Conservation (phyloP, 1,140 invertebrate species). For the Dinoponera quadriceps region DNA sequence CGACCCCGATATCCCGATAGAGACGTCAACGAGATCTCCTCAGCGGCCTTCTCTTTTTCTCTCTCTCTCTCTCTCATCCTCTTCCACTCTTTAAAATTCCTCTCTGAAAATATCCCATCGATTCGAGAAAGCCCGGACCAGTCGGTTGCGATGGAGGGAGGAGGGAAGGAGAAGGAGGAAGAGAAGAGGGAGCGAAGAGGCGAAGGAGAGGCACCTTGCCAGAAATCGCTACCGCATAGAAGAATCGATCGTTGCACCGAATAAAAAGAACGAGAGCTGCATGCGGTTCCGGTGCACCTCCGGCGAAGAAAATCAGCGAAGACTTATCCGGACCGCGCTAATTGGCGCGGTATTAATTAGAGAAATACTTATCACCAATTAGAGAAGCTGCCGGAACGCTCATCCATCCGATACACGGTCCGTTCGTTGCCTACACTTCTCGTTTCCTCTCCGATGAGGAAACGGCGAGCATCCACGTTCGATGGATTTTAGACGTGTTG, state of each 20-base stretch:
- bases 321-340: conserved; percentile 5
- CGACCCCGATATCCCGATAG: too few species aligned
- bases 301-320: too few species aligned
- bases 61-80: neutral
- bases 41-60: too few species aligned
- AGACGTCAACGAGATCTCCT: too few species aligned
- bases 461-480: too few species aligned
- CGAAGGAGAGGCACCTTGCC: conserved; percentile 16
- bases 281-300: neutral
- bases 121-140: conserved; percentile 2
- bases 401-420: too few species aligned
- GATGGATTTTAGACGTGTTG: too few species aligned
- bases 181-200: neutral
- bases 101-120: conserved; percentile 38
- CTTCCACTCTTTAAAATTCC: neutral
- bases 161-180: neutral
- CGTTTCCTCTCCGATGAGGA: too few species aligned
- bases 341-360: conserved; percentile 43
- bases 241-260: conserved; percentile 22
- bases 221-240: conserved; percentile 5
- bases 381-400: neutral
- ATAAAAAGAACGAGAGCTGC: neutral
- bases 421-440: too few species aligned
- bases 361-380: conserved; percentile 49
- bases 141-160: neutral